Base-by-base conservation (phyloP, 2,888 invertebrate species). In the Shargacucullia verbasci region DNA sequence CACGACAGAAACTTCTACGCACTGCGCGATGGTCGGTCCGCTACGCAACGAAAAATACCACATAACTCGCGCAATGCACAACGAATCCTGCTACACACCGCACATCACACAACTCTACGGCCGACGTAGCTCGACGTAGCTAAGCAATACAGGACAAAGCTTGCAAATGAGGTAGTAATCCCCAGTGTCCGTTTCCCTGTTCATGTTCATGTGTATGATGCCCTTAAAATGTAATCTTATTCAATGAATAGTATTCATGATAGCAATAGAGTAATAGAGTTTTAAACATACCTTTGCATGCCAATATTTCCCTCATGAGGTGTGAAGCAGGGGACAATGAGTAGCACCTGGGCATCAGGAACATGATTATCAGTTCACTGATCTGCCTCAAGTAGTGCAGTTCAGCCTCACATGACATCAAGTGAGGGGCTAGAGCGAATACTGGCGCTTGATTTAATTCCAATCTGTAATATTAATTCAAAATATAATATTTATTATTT, bases 291-390 rank as follows among this genome's bases (percentile, higher is more conserved):
- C 98, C 96, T 95, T 97, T 97, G 82, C 96, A 97, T 38, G 98
- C 96, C 46, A 98, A 89, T 69, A 98, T 95, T 94, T 98, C 98
- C 73, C 97, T 95, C 68, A 98, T 88, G 52, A 98, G 94, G 88
- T 97, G 96, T 79, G 97, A 96, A 0, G 97, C 95, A 14, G 97
- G 97, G 2, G 97, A 95, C 62, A 96, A 86, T 1, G 97, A 97
- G 85, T 98, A 98, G 79, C 97, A 96, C 59, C 96, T 94, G 9
- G 98, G 98, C 86, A 98, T 94, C 52, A 98, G 91, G 78, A 97
- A 96, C 90, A 97, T 96, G 44, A 98, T 95, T 61, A 97, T 95
- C 38, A 98, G 95, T 87, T 98, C 98, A 82, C 97, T 97, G 49
- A 98, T 95, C 84, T 96, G 96, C 44, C 98, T 94, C 46, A 98